A percentile compares a stretch with the other conserved stretches of the same genome.
These are phyloP conservation scores for Ochropleura plecta DNA, from an alignment of 2,888 invertebrate species.

Conservation along the genomic window DNA sequence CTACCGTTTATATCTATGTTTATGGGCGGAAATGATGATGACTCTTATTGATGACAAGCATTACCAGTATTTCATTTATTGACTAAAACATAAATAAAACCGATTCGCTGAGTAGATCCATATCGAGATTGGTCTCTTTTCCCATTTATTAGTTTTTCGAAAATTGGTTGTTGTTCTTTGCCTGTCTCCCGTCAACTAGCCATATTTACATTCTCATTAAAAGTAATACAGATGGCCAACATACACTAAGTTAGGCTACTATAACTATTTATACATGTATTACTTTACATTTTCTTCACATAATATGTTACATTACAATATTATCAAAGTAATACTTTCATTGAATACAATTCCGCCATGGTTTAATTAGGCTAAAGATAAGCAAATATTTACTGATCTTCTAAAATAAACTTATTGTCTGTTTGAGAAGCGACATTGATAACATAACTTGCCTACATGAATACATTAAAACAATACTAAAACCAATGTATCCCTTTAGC, in stretches of 20 bases:
- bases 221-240: conserved; percentile 65
- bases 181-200: conserved; percentile 55
- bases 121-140: conserved; percentile 7
- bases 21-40: conserved; percentile 37
- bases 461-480: conserved; percentile 48
- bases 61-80: conserved; percentile 46
- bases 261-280: conserved; percentile 74
- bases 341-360: conserved; percentile 79
- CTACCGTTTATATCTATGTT: conserved; percentile 38
- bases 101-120: conserved; percentile 28
- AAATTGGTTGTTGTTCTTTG: conserved; percentile 46
- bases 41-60: conserved; percentile 16
- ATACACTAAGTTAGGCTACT: conserved; percentile 66
- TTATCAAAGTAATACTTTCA: conserved; percentile 84
- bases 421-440: conserved; percentile 52
- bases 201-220: conserved; percentile 72
- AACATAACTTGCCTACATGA: conserved; percentile 46
- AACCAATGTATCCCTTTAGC: conserved; percentile 32
- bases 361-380: conserved; percentile 49
- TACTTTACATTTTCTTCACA: conserved; percentile 73
- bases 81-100: conserved; percentile 57
- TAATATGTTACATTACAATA: conserved; percentile 71
- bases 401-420: conserved; percentile 64
- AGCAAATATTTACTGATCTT: conserved; percentile 44
- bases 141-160: conserved; percentile 35